These are phyloP conservation scores for Toxonevra muliebris DNA, from an alignment of 2,888 invertebrate species.

Conservation along the genomic window DNA sequence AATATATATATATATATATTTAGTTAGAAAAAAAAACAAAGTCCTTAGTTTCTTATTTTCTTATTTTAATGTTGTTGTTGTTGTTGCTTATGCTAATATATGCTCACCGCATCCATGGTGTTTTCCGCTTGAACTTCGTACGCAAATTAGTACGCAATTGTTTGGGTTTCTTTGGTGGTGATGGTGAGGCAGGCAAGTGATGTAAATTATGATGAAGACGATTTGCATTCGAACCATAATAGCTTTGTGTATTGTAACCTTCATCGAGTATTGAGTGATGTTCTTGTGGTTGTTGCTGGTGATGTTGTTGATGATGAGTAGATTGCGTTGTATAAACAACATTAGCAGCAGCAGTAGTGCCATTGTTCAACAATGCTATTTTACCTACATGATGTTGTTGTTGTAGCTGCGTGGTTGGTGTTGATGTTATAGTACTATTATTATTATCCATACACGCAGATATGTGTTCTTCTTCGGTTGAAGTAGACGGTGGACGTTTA, in stretches of 20 bases:
- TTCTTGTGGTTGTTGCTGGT: conserved; percentile 33
- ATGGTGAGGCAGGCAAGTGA: conserved; percentile 38
- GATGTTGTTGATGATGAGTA: conserved; percentile 38
- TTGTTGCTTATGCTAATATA: conserved; percentile 46
- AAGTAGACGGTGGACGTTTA: conserved; percentile 61
- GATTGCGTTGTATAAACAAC: conserved; percentile 30
- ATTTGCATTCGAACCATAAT: conserved; percentile 38
- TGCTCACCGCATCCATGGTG: conserved; percentile 54
- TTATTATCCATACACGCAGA: conserved; percentile 52
- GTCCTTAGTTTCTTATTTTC: conserved; percentile 10
- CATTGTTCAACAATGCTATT: conserved; percentile 53
- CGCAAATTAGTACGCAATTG: conserved; percentile 56
- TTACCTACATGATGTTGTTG: conserved; percentile 43
- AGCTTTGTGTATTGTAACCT: conserved; percentile 51
- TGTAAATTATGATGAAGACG: conserved; percentile 8
- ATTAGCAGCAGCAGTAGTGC: conserved; percentile 25
- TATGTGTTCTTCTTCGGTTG: conserved; percentile 56
- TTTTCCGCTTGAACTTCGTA: conserved; percentile 63
- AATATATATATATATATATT: too few species aligned
- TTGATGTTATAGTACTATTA: conserved; percentile 34
- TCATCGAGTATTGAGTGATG: conserved; percentile 50
- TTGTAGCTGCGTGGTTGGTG: conserved; percentile 36
- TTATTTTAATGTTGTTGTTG: neutral
- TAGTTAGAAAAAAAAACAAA: conserved; percentile 13
- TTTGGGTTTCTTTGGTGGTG: conserved; percentile 56